Evolutionary conservation across 2,888 invertebrate genomes (phyloP).

Genomic region (Athrips mouffetella): DNA sequence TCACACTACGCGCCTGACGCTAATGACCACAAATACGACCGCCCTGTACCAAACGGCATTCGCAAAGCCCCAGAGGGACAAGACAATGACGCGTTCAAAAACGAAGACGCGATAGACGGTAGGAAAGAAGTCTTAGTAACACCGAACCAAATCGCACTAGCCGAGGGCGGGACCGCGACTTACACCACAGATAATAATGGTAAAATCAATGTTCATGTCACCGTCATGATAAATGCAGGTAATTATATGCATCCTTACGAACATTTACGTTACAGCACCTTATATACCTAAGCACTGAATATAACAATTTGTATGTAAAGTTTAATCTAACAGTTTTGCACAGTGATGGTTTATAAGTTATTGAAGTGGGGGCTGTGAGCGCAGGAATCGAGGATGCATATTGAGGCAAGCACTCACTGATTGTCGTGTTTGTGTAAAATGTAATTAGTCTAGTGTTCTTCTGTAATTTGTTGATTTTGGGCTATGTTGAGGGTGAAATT

Average conservation of each 20-base stretch:
- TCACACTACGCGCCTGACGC: constrained; percentile 66
- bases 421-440: constrained; percentile 32
- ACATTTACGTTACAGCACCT: constrained; percentile 51
- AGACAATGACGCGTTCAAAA: constrained; percentile 84
- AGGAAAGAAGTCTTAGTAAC: constrained; percentile 71
- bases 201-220: constrained; percentile 92
- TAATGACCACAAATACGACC: constrained; percentile 54
- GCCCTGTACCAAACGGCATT: constrained; percentile 67
- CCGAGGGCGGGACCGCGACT: constrained; percentile 72
- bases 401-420: constrained; percentile 73
- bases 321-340: constrained; percentile 70
- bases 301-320: constrained; percentile 44
- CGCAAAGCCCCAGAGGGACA: constrained; percentile 89
- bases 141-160: constrained; percentile 69
- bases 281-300: constrained; percentile 41
- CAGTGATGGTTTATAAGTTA: constrained; percentile 61
- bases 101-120: constrained; percentile 80
- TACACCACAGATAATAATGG: constrained; percentile 88
- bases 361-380: constrained; percentile 51
- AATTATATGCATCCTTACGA: constrained; percentile 77
- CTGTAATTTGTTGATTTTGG: constrained; percentile 10
- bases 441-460: constrained; percentile 23
- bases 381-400: constrained; percentile 73
- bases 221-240: constrained; percentile 89
- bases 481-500: not conserved